phyloP scores from a whole-genome alignment of 2,888 invertebrate species.

The Nomada ferruginata region DNA sequence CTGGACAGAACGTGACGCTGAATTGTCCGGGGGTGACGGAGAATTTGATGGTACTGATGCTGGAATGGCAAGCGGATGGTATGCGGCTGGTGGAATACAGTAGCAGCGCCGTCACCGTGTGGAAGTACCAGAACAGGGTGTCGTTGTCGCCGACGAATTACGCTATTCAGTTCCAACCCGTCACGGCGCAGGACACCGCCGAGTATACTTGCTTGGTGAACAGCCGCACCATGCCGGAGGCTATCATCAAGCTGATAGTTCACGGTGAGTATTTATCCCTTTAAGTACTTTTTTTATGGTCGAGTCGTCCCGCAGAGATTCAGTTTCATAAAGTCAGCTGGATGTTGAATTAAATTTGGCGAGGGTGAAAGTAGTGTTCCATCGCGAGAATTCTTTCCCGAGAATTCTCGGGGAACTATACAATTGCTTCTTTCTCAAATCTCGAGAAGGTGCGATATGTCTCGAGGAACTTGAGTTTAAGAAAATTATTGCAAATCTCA shows the following conservation, averaged over 20 bases:
- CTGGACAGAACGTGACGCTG: constrained; percentile 88
- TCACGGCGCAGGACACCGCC: constrained; percentile 87
- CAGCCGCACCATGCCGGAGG: constrained; percentile 88
- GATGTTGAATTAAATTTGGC: not conserved
- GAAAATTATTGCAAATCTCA: no score
- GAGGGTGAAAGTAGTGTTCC: no score
- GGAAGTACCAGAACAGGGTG: constrained; percentile 86
- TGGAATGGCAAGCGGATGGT: constrained; percentile 87
- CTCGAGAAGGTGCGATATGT: no score
- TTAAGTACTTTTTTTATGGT: not conserved
- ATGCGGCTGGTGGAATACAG: constrained; percentile 85
- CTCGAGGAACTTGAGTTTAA: no score
- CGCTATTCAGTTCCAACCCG: constrained; percentile 87
- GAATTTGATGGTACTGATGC: constrained; percentile 87
- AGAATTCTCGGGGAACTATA: no score
- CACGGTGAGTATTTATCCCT: constrained; percentile 86
- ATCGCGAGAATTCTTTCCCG: no score
- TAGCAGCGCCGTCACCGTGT: constrained; percentile 85
- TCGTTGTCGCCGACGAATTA: constrained; percentile 87
- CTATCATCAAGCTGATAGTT: constrained; percentile 88
- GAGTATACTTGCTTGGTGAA: constrained; percentile 90
- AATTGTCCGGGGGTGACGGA: constrained; percentile 89
- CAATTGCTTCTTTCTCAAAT: no score
- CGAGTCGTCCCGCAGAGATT: not conserved
- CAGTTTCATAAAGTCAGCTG: not conserved